Base-by-base conservation (phyloP, 2,113 vertebrate species). In the Scophthalmus maximus region DNA sequence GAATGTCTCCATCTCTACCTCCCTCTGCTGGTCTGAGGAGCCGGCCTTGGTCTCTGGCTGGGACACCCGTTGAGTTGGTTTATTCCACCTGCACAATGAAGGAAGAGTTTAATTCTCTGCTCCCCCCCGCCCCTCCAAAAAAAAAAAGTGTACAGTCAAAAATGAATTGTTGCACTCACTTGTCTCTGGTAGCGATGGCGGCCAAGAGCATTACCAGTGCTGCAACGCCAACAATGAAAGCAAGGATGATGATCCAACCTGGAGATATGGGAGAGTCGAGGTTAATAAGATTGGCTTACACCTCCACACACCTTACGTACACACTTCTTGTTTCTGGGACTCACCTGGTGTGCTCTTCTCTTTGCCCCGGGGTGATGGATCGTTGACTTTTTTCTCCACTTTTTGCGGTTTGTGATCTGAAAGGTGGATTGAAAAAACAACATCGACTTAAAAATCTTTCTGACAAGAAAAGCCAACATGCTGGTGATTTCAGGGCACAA, bases 221-320 rank as follows among this genome's bases (percentile, higher is more conserved):
- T 22, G 81, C 81, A 10, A 91, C 7, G 6, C 85, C 90, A 10
- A 80, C 85, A 12, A 87, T 20, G 10, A 90, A 88, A 22, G 44
- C 90, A 42, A 87, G 0, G n/a, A 92, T 89, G 51, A 91, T 84
- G 66, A 91, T 61, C 91, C 91, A 92, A 23, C 76, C 91, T 92
- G 73, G 29, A 53, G 25, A 67, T n/a, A 23, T 25, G 34, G 12
- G 58, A 77, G 12, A 67, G 42, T 0, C 27, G 1, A 9, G 22
- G 55, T 85, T 62, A 61, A 38, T 18, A n/a, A n/a, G n/a, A n/a
- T n/a, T n/a, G n/a, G n/a, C n/a, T n/a, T n/a, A n/a, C n/a, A n/a
- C n/a, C n/a, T n/a, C n/a, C n/a, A n/a, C n/a, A n/a, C n/a, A n/a
- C n/a, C n/a, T n/a, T n/a, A n/a, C n/a, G n/a, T n/a, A n/a, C n/a